A percentile compares a stretch with the other conserved stretches of the same genome.
Evolutionary conservation across 1,140 invertebrate species (phyloP).

Genomic region (Mercenaria mercenaria): DNA sequence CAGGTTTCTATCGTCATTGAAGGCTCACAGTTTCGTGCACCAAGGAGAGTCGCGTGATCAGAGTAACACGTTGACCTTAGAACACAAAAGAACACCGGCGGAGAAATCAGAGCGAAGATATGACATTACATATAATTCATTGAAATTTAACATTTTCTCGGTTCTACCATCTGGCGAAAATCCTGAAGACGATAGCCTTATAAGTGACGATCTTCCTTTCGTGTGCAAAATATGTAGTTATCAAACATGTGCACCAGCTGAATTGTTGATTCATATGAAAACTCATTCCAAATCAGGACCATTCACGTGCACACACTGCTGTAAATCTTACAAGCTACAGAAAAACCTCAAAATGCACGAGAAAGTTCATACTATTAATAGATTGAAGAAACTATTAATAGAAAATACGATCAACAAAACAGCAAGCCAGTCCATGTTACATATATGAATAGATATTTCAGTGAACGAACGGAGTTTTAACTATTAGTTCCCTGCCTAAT

Average conservation of each 20-base stretch:
- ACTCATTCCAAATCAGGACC: slow-evolving; percentile 18
- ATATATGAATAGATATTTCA: too few species aligned
- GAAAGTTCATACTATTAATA: slow-evolving; percentile 47
- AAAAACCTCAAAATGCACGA: slow-evolving; percentile 27
- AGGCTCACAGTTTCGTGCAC: slow-evolving; percentile 56
- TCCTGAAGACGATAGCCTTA: not conserved
- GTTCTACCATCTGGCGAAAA: not conserved
- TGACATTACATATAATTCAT: not conserved
- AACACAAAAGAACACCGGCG: not conserved
- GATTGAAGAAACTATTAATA: slow-evolving; percentile 12
- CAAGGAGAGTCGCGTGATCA: slow-evolving; percentile 2
- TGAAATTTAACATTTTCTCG: slow-evolving; percentile 27
- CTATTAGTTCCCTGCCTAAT: too few species aligned
- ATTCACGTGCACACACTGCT: slow-evolving; percentile 14
- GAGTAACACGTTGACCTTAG: not conserved
- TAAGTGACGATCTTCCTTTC: slow-evolving; percentile 14
- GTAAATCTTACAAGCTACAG: slow-evolving; percentile 13
- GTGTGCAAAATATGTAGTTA: slow-evolving; percentile 38
- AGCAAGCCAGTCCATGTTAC: not conserved
- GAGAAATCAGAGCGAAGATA: not conserved
- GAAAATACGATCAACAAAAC: not conserved
- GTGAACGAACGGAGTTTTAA: too few species aligned
- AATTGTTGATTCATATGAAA: slow-evolving; percentile 48
- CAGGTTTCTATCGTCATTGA: slow-evolving; percentile 10
- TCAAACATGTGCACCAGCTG: slow-evolving; percentile 23